A percentile compares a stretch with the other conserved stretches of the same genome.
Evolutionary conservation across 1,140 invertebrate genomes (phyloP).

Genomic region (Drosophila sturtevanti): DNA sequence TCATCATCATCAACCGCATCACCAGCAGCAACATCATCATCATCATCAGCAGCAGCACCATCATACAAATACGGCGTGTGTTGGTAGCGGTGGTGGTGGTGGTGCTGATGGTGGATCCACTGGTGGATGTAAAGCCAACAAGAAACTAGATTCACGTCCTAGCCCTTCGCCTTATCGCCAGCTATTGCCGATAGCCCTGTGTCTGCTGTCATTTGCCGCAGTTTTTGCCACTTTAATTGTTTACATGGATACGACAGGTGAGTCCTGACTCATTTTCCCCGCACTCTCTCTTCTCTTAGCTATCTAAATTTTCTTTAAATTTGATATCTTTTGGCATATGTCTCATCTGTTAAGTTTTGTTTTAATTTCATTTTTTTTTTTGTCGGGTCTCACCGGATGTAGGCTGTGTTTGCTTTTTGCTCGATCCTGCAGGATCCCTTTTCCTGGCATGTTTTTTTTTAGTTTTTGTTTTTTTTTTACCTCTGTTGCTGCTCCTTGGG

Average conservation of each 20-base stretch:
- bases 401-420: conserved; percentile 70
- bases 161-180: conserved; percentile 83
- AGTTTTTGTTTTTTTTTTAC: not conserved
- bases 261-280: conserved; percentile 45
- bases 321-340: conserved; percentile 76
- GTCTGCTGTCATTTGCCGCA: conserved; percentile 87
- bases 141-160: conserved; percentile 79
- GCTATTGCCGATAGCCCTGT: conserved; percentile 85
- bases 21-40: conserved; percentile 65
- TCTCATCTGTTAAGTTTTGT: conserved; percentile 47
- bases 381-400: conserved; percentile 69
- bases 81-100: conserved; percentile 29
- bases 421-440: conserved; percentile 11
- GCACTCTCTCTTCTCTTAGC: conserved; percentile 22
- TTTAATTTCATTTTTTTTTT: conserved; percentile 21
- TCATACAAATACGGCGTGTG: conserved; percentile 39
- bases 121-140: conserved; percentile 36
- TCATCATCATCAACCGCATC: conserved; percentile 55
- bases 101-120: conserved; percentile 12
- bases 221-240: conserved; percentile 87
- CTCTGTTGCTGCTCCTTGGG: conserved; percentile 35
- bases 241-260: conserved; percentile 88
- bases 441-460: not conserved
- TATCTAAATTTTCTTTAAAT: conserved; percentile 55
- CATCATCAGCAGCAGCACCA: conserved; percentile 61